Evolutionary conservation across 2,113 vertebrate species (phyloP).

Genomic region (Rana temporaria): DNA sequence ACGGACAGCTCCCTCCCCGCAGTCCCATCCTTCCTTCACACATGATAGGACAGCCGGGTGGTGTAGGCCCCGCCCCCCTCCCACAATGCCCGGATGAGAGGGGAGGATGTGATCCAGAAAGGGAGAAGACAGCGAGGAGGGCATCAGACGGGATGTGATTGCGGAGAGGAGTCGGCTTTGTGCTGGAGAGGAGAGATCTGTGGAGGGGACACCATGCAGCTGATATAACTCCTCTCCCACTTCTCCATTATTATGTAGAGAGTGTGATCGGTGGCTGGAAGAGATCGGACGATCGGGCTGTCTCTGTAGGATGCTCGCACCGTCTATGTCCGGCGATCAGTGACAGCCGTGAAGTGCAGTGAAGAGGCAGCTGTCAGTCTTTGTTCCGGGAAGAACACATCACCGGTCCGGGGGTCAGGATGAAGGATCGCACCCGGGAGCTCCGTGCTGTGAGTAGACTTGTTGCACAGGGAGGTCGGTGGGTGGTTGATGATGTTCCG

Average conservation of each 20-base stretch:
- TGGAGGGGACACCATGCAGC: neutral
- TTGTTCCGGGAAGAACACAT: neutral
- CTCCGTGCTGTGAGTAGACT: conserved; percentile 60
- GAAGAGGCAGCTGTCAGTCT: conserved; percentile 12
- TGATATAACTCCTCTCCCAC: too few species aligned
- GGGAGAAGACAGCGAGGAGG: neutral
- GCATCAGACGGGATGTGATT: conserved; percentile 42
- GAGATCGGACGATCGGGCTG: neutral
- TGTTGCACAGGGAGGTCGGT: conserved; percentile 11
- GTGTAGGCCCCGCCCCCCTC: conserved; percentile 34
- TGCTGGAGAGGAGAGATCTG: neutral
- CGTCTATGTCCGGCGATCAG: neutral
- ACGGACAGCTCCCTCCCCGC: neutral
- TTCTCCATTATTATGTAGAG: neutral
- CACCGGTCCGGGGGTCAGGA: conserved; percentile 30
- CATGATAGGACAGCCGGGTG: neutral
- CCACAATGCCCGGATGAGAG: conserved; percentile 52
- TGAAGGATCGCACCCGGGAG: conserved; percentile 62
- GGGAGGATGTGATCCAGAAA: conserved; percentile 50
- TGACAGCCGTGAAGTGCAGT: neutral
- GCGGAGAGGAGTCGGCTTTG: conserved; percentile 23
- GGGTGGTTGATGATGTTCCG: neutral
- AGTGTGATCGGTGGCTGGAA: too few species aligned
- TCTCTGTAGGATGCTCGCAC: neutral
- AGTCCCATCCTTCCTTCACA: neutral